A percentile compares a stretch with the other conserved stretches of the same genome.
phyloP scores from a whole-genome alignment of 2,797 vertebrate species.

The Tragelaphus oryx region DNA sequence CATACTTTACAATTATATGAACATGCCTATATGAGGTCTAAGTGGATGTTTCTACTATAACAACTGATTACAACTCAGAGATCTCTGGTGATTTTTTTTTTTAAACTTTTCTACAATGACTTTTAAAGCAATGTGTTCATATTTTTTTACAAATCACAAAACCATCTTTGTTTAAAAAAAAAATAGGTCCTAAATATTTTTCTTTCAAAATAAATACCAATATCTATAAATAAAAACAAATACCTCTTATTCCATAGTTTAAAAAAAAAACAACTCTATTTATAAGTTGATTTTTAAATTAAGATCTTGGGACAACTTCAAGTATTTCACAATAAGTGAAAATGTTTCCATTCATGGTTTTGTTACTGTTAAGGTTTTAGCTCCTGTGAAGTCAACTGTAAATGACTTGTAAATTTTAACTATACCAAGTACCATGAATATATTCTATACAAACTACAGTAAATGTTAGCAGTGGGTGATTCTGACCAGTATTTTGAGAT shows the following conservation, averaged over 20 bases:
- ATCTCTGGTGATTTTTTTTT: background rate
- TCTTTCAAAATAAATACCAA: conserved; percentile 16
- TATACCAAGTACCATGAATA: background rate
- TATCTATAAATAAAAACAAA: background rate
- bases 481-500: background rate
- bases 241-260: background rate
- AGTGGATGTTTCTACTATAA: background rate
- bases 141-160: background rate
- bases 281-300: conserved; percentile 16
- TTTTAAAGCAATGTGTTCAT: background rate
- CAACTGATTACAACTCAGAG: background rate
- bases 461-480: background rate
- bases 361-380: background rate
- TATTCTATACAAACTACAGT: background rate
- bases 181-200: background rate
- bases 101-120: background rate
- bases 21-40: background rate
- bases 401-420: background rate
- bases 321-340: background rate
- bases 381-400: background rate
- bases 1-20: background rate
- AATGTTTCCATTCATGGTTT: background rate
- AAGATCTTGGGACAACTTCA: conserved; percentile 35
- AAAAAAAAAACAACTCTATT: background rate
- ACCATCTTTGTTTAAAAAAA: background rate